Conservation (phyloP, 53 echinoderm and acorn worm species). For the Echinarachnius parma region DNA sequence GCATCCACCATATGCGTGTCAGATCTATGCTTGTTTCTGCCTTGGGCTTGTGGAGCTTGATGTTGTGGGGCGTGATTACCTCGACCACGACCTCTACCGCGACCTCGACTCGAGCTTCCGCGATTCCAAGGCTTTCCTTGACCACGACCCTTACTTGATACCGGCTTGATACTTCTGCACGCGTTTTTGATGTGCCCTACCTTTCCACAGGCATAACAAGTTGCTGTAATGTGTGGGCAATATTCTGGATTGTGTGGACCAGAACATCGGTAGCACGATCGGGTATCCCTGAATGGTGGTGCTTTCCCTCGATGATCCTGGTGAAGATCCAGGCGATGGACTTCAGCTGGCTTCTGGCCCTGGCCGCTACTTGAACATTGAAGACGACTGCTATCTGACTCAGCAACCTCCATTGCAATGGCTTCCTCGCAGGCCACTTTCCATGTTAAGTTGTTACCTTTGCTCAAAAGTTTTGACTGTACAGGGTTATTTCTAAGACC, state of each 20-base stretch:
- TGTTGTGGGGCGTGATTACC: conserved; percentile 4
- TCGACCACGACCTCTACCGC: conserved; percentile 26
- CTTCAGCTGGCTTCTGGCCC: not conserved
- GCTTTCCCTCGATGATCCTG: conserved; percentile 5
- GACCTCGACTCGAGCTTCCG: not conserved
- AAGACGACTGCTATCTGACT: conserved; percentile 26
- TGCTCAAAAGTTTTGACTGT: conserved; percentile 30
- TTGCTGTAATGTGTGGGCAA: conserved; percentile 32
- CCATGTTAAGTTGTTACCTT: conserved; percentile 48
- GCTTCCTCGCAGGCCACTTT: conserved; percentile 45
- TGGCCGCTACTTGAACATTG: not conserved
- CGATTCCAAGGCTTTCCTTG: not conserved
- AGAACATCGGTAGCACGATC: conserved; percentile 38
- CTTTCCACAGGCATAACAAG: conserved; percentile 44
- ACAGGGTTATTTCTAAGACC: conserved; percentile 22
- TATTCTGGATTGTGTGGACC: conserved; percentile 3
- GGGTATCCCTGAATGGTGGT: not conserved
- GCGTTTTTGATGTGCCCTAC: conserved; percentile 44
- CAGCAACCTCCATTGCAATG: conserved; percentile 43
- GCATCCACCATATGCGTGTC: conserved; percentile 17
- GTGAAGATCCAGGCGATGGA: conserved; percentile 8
- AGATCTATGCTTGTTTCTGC: not conserved
- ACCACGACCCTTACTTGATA: conserved; percentile 9
- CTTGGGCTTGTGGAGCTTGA: conserved; percentile 9
- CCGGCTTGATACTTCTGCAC: conserved; percentile 5